Evolutionary conservation across 2,797 vertebrate species (phyloP).

Genomic region (Nannoperca australis): DNA sequence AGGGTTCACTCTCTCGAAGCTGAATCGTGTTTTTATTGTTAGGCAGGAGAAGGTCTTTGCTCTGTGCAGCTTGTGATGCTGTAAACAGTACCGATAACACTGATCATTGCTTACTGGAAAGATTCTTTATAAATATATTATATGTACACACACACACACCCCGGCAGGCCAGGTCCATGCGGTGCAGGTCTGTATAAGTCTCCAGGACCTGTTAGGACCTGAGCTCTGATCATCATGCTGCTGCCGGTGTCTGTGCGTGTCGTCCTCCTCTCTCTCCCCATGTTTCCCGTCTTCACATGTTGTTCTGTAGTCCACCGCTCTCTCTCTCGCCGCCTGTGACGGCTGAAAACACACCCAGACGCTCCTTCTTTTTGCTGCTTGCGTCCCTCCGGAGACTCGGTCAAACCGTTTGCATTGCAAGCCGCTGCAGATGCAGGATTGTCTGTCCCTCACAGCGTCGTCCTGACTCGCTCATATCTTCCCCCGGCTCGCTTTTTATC

Average conservation of each 20-base stretch:
- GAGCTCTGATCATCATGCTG: background rate
- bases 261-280: too few species aligned
- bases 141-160: too few species aligned
- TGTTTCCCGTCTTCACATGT: too few species aligned
- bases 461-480: slow-evolving; percentile 30
- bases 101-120: background rate
- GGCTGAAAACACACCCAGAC: background rate
- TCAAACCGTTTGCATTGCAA: background rate
- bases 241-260: too few species aligned
- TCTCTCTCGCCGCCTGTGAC: background rate
- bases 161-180: too few species aligned
- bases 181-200: too few species aligned
- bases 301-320: background rate
- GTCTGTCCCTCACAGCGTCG: slow-evolving; percentile 14
- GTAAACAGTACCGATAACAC: background rate
- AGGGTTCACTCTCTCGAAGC: too few species aligned
- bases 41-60: too few species aligned
- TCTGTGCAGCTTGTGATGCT: too few species aligned
- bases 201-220: too few species aligned
- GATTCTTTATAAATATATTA: too few species aligned
- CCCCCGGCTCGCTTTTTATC: slow-evolving; percentile 8
- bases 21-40: too few species aligned
- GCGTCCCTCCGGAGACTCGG: slow-evolving; percentile 6
- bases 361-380: background rate
- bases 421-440: slow-evolving; percentile 32